Percentiles rank a stretch among this genome's conserved stretches.
Conservation (phyloP, 2,113 vertebrate genomes). For the Scomber scombrus region DNA sequence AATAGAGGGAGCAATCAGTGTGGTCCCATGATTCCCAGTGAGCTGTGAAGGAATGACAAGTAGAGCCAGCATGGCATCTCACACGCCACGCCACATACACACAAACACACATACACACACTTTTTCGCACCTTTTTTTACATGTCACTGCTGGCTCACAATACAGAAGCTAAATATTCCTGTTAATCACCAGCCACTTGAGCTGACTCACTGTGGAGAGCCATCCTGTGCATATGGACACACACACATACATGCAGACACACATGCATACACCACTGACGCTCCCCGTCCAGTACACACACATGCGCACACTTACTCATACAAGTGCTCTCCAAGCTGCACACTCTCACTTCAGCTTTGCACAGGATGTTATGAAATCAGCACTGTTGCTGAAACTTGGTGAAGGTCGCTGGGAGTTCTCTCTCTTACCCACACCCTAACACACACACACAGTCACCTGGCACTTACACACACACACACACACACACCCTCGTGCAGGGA, state of each 20-base stretch:
- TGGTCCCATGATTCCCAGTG: conserved; percentile 57
- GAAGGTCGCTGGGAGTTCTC: conserved; percentile 71
- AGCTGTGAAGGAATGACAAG: conserved; percentile 70
- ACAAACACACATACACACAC: conserved; percentile 33
- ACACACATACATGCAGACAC: conserved; percentile 45
- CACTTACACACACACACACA: conserved; percentile 40
- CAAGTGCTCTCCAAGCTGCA: conserved; percentile 70
- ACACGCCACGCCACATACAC: conserved; percentile 13
- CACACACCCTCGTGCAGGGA: conserved; percentile 44
- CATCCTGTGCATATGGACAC: conserved; percentile 42
- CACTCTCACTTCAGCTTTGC: conserved; percentile 76
- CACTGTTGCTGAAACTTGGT: conserved; percentile 77
- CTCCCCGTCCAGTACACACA: conserved; percentile 57
- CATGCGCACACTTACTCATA: conserved; percentile 69
- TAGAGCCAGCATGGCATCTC: conserved; percentile 33
- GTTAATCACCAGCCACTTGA: conserved; percentile 66
- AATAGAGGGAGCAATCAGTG: conserved; percentile 62
- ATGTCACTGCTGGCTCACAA: conserved; percentile 60
- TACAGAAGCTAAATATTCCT: conserved; percentile 76
- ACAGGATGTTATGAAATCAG: conserved; percentile 86
- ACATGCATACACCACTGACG: conserved; percentile 51
- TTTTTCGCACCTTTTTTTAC: conserved; percentile 45
- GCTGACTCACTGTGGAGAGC: conserved; percentile 66
- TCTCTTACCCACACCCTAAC: conserved; percentile 47
- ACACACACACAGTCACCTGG: conserved; percentile 54